A percentile compares a stretch with the other conserved stretches of the same genome.
These are phyloP conservation scores for Dolichopus griseipennis DNA, from an alignment of 2,888 invertebrate genomes.

Conservation along the genomic window DNA sequence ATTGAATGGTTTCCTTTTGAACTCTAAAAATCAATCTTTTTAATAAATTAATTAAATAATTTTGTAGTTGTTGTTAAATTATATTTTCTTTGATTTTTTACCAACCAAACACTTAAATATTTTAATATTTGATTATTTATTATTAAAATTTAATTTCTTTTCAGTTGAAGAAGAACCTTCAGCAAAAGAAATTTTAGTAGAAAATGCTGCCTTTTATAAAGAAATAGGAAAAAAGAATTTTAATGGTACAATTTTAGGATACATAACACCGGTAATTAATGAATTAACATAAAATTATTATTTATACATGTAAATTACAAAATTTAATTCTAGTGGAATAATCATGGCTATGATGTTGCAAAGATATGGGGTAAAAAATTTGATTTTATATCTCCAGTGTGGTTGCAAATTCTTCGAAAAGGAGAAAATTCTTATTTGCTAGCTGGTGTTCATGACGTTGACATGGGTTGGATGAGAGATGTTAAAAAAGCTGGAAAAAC, in stretches of 20 bases:
- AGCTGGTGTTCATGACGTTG: conserved; percentile 72
- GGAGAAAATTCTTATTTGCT: conserved; percentile 55
- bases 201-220: conserved; percentile 66
- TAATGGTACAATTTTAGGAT: conserved; percentile 71
- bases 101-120: too few relatives aligned
- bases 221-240: conserved; percentile 58
- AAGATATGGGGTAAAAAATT: conserved; percentile 85
- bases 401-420: conserved; percentile 74
- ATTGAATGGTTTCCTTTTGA: too few relatives aligned
- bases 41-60: too few relatives aligned
- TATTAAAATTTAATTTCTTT: conserved; percentile 13
- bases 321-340: conserved; percentile 73
- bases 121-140: too few relatives aligned
- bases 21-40: too few relatives aligned
- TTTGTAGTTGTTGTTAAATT: too few relatives aligned
- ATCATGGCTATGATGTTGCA: conserved; percentile 85
- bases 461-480: conserved; percentile 70
- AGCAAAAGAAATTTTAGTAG: conserved; percentile 64
- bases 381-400: conserved; percentile 85
- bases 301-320: not conserved
- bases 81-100: too few relatives aligned
- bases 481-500: conserved; percentile 47
- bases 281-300: not conserved
- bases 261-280: conserved; percentile 75
- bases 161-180: conserved; percentile 55